A percentile compares a stretch with the other conserved stretches of the same genome.
Evolutionary conservation across 2,888 invertebrate genomes (phyloP).

Genomic region (Dorcus parallelipipedus): DNA sequence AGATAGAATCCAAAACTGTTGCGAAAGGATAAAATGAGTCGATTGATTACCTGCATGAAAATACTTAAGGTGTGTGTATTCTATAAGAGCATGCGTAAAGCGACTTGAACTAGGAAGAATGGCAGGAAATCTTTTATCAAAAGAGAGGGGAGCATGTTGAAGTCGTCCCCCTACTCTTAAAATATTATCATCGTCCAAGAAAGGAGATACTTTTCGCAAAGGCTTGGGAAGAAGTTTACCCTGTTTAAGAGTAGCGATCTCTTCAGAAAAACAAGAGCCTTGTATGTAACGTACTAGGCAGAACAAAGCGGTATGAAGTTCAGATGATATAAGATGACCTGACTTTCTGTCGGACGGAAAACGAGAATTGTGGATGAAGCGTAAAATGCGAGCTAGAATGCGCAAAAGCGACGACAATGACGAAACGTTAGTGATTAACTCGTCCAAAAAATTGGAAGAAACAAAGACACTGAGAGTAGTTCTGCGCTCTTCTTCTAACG

Average conservation of each 20-base stretch:
- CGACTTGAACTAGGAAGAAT: slow-evolving; percentile 9
- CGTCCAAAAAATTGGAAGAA: neutral
- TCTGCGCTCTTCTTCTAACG: too few relatives aligned
- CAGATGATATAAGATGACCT: neutral
- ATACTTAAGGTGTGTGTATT: slow-evolving; percentile 23
- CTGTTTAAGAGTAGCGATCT: slow-evolving; percentile 2
- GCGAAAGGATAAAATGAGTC: slow-evolving; percentile 17
- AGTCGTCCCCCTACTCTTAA: slow-evolving; percentile 17
- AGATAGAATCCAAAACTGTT: slow-evolving; percentile 27
- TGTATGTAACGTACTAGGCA: slow-evolving; percentile 6
- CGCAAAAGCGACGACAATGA: neutral
- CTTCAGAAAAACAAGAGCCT: slow-evolving; percentile 4
- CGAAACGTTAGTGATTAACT: neutral
- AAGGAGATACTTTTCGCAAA: slow-evolving; percentile 10
- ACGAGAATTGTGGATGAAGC: neutral
- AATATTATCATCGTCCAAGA: slow-evolving; percentile 13
- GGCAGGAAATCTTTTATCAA: slow-evolving; percentile 12
- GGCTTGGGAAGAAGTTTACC: neutral
- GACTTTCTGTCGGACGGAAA: neutral
- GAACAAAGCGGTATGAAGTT: slow-evolving; percentile 7
- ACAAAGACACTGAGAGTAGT: too few relatives aligned
- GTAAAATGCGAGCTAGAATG: neutral
- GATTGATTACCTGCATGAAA: slow-evolving; percentile 22
- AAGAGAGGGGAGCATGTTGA: slow-evolving; percentile 4
- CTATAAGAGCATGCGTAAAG: slow-evolving; percentile 19